Base-by-base conservation (phyloP, 2,113 vertebrate species). In the Siphamia tubifer region DNA sequence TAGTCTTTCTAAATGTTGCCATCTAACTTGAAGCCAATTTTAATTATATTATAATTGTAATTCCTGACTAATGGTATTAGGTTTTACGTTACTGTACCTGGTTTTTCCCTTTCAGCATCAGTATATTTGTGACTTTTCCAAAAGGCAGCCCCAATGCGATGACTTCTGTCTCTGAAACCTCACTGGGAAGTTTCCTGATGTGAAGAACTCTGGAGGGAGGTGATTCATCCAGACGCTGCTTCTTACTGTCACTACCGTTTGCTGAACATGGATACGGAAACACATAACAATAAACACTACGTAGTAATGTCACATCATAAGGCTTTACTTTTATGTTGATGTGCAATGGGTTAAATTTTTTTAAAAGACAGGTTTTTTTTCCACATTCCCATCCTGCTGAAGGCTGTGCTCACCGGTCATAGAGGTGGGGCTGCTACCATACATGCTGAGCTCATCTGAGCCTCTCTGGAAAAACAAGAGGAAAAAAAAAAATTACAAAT, bases 81-180 rank as follows among this genome's bases (percentile, higher is more conserved):
- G 15, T 56, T 45, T 21, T 47, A 20, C 7, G 8, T 4, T 7
- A 6, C 3, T 15, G 54, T 90, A 99, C 97, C 97, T 99, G 98
- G 78, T 98, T 99, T 87, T 99, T 99, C 73, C 98, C 98, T 92
- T 99, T 99, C 58, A 99, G 92, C 98, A 99, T 99, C 30, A 99
- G 92, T 85, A 99, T 99, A 79, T 99, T 99, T 79, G 98, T 99
- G 87, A 99, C 97, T 83, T 98, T 98, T 74, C 98, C 98, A 86
- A 99, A 99, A 43, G 98, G 98, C 71, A 99, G 93, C 12, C 97
- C 98, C 85, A 99, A 90, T 79, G 98, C 97, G 77, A 99, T 98
- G 78, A 99, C 98, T 91, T 99, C 98, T 2, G 98, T 98, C 88
- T 99, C 98, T 25, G 96, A 97, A 65, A 98, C 98, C 92, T 99